These are phyloP conservation scores for Leucopternis melanops DNA, from an alignment of 2,113 vertebrate genomes.

Conservation along the genomic window DNA sequence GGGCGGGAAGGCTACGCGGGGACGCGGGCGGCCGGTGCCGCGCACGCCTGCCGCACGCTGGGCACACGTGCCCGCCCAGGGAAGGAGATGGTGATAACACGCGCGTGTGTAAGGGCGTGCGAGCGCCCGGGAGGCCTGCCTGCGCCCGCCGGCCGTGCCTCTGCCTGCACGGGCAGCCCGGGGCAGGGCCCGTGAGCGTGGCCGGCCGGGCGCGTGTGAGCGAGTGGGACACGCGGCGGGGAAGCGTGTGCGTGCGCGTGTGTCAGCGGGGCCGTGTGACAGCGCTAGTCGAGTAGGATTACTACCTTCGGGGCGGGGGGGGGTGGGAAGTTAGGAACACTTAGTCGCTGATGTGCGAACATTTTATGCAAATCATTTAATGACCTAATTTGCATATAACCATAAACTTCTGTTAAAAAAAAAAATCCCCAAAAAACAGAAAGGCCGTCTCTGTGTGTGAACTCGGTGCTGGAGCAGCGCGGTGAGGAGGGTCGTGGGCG, in stretches of 20 bases:
- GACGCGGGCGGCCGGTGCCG: no score
- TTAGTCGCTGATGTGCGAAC: slow-evolving; percentile 33
- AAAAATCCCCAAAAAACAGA: background rate
- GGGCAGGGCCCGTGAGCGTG: no score
- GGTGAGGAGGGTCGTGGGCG: background rate
- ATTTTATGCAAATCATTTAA: slow-evolving; percentile 66
- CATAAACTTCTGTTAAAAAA: slow-evolving; percentile 46
- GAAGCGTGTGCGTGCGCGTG: background rate
- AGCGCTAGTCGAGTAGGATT: background rate
- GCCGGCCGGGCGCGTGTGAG: background rate
- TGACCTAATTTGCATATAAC: slow-evolving; percentile 61
- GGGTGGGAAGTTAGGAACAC: slow-evolving; percentile 22
- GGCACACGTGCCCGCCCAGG: no score
- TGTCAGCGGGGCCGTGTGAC: background rate
- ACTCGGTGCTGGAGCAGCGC: background rate
- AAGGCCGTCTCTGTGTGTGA: background rate
- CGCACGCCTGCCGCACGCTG: no score
- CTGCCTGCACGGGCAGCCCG: no score
- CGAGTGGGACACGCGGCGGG: background rate
- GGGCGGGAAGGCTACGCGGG: no score
- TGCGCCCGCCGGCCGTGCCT: no score
- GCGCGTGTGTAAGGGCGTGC: no score
- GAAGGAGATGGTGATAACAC: no score
- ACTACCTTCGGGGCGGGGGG: background rate
- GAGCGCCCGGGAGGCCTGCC: no score